Conservation (phyloP, 2,888 invertebrate species). For the Ennomos quercinarius region DNA sequence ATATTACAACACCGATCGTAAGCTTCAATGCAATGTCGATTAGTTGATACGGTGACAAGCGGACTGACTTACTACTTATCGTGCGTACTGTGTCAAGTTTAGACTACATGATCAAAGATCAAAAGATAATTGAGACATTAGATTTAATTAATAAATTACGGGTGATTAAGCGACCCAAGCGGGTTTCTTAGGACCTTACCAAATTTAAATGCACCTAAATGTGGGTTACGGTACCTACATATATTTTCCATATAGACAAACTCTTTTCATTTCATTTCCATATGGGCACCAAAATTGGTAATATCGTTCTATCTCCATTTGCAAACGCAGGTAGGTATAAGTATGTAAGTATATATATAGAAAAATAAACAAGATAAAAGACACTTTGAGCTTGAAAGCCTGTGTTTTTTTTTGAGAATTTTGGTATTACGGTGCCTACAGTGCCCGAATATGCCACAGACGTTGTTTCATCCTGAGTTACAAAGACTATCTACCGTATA, state of each 20-base stretch:
- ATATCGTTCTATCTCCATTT: slow-evolving; percentile 19
- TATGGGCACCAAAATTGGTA: no score
- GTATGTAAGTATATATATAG: no score
- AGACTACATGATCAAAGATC: slow-evolving; percentile 32
- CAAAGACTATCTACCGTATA: no score
- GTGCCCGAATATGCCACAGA: no score
- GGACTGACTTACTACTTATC: slow-evolving; percentile 17
- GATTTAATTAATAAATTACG: slow-evolving; percentile 36
- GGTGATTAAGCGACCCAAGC: slow-evolving; percentile 23
- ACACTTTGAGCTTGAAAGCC: no score
- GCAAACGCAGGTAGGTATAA: slow-evolving; percentile 2
- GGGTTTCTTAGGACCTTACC: slow-evolving; percentile 30
- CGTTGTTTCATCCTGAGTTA: no score
- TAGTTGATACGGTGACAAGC: slow-evolving; percentile 30
- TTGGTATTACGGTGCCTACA: no score
- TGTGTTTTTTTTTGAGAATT: no score
- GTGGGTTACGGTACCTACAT: slow-evolving; percentile 3
- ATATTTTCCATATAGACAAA: no score
- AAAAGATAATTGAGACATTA: slow-evolving; percentile 36
- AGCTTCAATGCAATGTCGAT: slow-evolving; percentile 29
- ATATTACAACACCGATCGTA: slow-evolving; percentile 31
- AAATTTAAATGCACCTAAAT: slow-evolving; percentile 25
- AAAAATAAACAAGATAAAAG: no score
- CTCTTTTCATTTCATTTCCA: no score
- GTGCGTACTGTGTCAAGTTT: slow-evolving; percentile 39